Percentiles rank a stretch among this genome's conserved stretches.
Conservation (phyloP, 2,113 vertebrate genomes). For the Tragelaphus buxtoni region DNA sequence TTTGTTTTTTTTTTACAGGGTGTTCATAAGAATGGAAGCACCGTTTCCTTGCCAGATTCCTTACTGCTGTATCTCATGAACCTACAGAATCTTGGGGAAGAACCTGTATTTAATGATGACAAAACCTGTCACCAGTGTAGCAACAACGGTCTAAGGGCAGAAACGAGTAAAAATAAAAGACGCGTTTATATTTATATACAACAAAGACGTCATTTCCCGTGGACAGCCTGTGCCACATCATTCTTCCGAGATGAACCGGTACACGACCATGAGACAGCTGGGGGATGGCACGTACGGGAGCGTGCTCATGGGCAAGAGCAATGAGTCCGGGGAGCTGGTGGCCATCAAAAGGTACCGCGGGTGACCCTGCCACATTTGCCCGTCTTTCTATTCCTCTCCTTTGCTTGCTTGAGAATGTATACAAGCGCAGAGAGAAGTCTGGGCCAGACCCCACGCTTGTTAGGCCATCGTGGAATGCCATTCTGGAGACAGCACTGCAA, state of each 20-base stretch:
- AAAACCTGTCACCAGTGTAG: constrained; percentile 14
- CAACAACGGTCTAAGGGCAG: constrained; percentile 21
- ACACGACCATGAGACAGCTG: constrained; percentile 93
- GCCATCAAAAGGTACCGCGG: constrained; percentile 93
- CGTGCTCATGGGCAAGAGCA: constrained; percentile 96
- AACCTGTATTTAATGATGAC: constrained; percentile 57
- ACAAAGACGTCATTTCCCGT: neutral
- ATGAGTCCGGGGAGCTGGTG: constrained; percentile 95
- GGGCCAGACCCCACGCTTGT: neutral
- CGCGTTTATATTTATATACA: neutral
- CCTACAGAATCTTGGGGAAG: constrained; percentile 23
- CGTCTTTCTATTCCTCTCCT: neutral
- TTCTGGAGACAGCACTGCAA: neutral
- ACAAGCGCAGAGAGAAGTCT: neutral
- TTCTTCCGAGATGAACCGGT: constrained; percentile 92
- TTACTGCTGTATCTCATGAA: constrained; percentile 47
- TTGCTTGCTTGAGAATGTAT: neutral
- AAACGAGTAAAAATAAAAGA: neutral
- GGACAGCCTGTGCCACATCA: neutral
- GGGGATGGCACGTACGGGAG: constrained; percentile 98
- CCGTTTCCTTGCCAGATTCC: constrained; percentile 44
- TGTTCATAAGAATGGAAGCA: constrained; percentile 61
- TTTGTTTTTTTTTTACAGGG: constrained; percentile 36
- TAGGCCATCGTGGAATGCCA: neutral
- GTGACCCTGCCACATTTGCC: neutral